Base-by-base conservation (phyloP, 2,797 vertebrate genomes). In the Sebastes hopkinsi region DNA sequence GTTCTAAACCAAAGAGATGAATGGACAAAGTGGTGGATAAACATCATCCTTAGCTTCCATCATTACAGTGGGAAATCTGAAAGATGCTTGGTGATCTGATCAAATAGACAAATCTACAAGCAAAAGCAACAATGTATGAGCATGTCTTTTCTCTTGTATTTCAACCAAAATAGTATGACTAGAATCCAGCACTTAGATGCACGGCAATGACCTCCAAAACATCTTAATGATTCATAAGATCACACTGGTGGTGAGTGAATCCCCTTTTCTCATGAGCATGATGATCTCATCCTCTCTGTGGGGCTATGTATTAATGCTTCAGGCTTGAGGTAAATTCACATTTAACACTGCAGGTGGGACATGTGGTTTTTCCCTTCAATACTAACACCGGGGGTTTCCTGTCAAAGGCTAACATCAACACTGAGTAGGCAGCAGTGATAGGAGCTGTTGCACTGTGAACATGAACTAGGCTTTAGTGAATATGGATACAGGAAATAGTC, bases 221-320 rank as follows among this genome's bases (percentile, higher is more conserved):
- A 76, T 46, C 27, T 32, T 23, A 71, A 84, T 90, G 85, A 91
- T 84, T 88, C 77, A 80, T 83, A 42, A 36, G 27, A 71, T 85
- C 77, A 80, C n/a, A 25, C 36, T 76, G 71, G 29, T 76, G 72
- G 25, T 82, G 80, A 83, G 54, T 86, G 75, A 82, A 86, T 83
- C 82, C 75, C 66, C 58, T 80, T 81, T 73, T 73, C 76, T 82
- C 76, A 72, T 22, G 64, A 84, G 65, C 72, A 74, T 7, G n/a
- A 27, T 93, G 90, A 93, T 29, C 67, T 94, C 87, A 91, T 67
- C 34, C 80, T 84, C 86, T 81, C 84, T 58, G 10, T 38, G 86
- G 82, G 79, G 64, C 23, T 12, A 54, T 70, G 16, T 68, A 75
- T 68, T 73, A 79, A 82, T 88, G 73, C 80, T 80, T 85, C 11